Evolutionary conservation across 1,140 invertebrate species (phyloP).

Genomic region (Drosophila tani): DNA sequence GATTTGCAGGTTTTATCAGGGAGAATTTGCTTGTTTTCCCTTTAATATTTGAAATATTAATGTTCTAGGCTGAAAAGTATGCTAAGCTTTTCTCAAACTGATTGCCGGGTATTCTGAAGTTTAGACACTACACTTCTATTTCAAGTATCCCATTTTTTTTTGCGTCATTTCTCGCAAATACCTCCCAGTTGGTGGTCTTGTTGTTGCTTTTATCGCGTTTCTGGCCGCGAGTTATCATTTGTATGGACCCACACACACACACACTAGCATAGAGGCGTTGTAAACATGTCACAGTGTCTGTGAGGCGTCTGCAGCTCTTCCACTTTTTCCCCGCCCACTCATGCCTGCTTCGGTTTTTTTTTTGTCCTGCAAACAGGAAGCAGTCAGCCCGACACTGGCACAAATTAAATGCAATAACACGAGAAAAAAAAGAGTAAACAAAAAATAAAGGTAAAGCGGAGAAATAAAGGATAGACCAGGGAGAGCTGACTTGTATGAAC

Average conservation of each 20-base stretch:
- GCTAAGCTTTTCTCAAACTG: neutral
- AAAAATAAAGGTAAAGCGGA: slow-evolving; percentile 39
- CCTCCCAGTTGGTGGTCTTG: slow-evolving; percentile 20
- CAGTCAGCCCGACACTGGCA: slow-evolving; percentile 55
- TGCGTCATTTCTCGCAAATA: slow-evolving; percentile 50
- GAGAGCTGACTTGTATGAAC: slow-evolving; percentile 32
- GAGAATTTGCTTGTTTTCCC: too few species aligned
- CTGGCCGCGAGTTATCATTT: slow-evolving; percentile 79
- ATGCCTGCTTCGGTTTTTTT: slow-evolving; percentile 20
- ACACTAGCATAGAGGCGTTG: slow-evolving; percentile 24
- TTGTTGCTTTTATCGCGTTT: slow-evolving; percentile 65
- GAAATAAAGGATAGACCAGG: slow-evolving; percentile 22
- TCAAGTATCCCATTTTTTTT: slow-evolving; percentile 15
- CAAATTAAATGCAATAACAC: slow-evolving; percentile 82
- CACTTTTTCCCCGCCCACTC: slow-evolving; percentile 12
- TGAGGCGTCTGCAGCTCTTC: slow-evolving; percentile 56
- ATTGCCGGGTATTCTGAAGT: neutral
- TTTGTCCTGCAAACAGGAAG: slow-evolving; percentile 46
- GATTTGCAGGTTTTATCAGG: too few species aligned
- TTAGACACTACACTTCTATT: neutral
- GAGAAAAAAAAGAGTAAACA: slow-evolving; percentile 43
- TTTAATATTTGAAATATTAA: too few species aligned
- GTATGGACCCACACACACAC: slow-evolving; percentile 30
- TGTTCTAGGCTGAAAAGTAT: neutral
- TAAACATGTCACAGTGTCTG: slow-evolving; percentile 69